Conservation (phyloP, 2,113 vertebrate species). For the Malurus melanocephalus region DNA sequence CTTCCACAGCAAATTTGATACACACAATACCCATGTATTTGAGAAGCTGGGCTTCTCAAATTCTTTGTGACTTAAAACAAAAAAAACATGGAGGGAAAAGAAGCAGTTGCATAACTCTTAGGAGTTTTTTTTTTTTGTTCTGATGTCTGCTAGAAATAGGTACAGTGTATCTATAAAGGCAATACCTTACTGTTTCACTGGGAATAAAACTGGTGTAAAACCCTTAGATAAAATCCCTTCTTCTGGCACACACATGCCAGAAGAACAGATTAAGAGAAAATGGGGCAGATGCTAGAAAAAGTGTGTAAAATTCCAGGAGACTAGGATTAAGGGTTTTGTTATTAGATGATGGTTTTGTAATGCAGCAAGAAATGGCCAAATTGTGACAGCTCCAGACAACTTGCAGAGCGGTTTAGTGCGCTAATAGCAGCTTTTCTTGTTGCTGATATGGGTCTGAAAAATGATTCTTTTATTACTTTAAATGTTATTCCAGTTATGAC, state of each 20-base stretch:
- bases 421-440: neutral
- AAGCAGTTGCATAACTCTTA: neutral
- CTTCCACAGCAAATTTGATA: neutral
- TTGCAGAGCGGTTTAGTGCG: accelerated
- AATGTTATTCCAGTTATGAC: neutral
- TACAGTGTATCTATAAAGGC: neutral
- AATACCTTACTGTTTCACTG: neutral
- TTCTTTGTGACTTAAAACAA: neutral
- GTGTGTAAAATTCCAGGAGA: neutral
- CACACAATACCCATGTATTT: neutral
- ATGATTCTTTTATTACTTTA: neutral
- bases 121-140: neutral
- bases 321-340: neutral
- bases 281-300: neutral
- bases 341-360: neutral
- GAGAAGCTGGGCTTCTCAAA: neutral
- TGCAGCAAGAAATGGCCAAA: neutral
- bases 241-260: neutral
- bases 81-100: neutral
- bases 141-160: neutral
- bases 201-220: neutral
- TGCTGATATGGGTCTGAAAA: neutral
- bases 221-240: neutral
- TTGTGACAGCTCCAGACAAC: neutral
- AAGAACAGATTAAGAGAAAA: neutral